phyloP scores from a whole-genome alignment of 2,888 invertebrate genomes.

The Nipponacmea schrenckii region DNA sequence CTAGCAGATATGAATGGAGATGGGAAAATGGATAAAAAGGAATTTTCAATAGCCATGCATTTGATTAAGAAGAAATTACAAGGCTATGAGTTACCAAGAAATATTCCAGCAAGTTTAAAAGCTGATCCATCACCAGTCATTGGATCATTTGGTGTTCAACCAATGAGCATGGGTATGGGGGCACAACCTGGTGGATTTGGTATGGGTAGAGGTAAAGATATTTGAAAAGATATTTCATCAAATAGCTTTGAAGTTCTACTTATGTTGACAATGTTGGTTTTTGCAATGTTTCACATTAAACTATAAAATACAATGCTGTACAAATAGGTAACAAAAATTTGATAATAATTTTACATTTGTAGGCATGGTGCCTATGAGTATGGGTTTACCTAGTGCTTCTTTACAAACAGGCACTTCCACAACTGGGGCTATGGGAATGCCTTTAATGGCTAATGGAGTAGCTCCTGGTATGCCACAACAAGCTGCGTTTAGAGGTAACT shows the following conservation, averaged over 20 bases:
- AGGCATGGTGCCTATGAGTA: conserved; percentile 41
- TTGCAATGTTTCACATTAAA: no score
- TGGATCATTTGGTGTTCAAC: conserved; percentile 51
- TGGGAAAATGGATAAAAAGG: conserved; percentile 68
- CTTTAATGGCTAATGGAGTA: conserved; percentile 57
- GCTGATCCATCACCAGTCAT: conserved; percentile 59
- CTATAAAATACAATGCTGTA: no score
- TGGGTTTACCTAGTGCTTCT: conserved; percentile 39
- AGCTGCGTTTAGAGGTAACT: conserved; percentile 12
- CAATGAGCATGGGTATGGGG: conserved; percentile 39
- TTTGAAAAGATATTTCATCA: neutral
- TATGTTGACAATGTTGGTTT: no score
- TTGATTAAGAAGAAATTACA: conserved; percentile 81
- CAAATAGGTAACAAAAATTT: no score
- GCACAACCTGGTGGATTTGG: conserved; percentile 22
- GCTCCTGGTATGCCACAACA: conserved; percentile 35
- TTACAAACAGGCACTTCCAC: conserved; percentile 44
- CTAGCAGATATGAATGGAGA: conserved; percentile 67
- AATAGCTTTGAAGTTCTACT: neutral
- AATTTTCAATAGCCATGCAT: conserved; percentile 68
- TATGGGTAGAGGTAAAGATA: conserved; percentile 26
- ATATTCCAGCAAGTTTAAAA: conserved; percentile 78
- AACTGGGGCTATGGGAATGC: conserved; percentile 49
- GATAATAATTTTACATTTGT: neutral
- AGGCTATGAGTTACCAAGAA: conserved; percentile 89